Conservation (phyloP, 2,888 invertebrate species). For the Lasioglossum figueresi region DNA sequence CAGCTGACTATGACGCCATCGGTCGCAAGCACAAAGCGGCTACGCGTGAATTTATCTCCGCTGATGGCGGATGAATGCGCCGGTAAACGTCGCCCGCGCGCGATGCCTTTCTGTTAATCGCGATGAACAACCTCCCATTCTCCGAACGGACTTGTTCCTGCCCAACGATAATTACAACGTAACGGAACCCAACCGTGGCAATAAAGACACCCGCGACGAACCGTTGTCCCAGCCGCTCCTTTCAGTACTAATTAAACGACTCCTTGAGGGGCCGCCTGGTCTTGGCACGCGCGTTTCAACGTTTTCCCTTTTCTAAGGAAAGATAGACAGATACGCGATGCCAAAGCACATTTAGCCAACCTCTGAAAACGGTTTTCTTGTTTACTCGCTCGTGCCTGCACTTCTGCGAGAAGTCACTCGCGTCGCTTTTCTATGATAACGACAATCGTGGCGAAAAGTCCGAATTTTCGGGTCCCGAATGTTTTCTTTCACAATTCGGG, state of each 20-base stretch:
- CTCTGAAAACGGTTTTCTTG: neutral
- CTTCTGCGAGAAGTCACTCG: neutral
- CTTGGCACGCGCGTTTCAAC: neutral
- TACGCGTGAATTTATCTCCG: conserved; percentile 64
- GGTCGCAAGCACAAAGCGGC: conserved; percentile 51
- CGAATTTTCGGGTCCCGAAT: neutral
- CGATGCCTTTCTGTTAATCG: conserved; percentile 54
- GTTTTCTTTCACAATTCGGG: neutral
- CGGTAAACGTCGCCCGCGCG: conserved; percentile 34
- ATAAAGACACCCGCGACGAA: conserved; percentile 43
- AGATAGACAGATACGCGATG: neutral
- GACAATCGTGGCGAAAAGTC: neutral
- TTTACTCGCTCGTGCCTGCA: neutral
- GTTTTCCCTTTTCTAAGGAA: neutral
- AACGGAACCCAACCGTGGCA: conserved; percentile 31
- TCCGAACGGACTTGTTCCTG: conserved; percentile 53
- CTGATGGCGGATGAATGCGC: conserved; percentile 53
- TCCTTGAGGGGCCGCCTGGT: conserved; percentile 9
- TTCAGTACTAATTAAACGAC: conserved; percentile 25
- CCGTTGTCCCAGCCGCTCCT: conserved; percentile 25
- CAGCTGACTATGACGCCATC: conserved; percentile 52
- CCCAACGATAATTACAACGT: conserved; percentile 56
- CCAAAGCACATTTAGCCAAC: neutral
- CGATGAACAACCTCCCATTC: conserved; percentile 46
- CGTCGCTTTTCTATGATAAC: neutral